Base-by-base conservation (phyloP, 1,140 invertebrate genomes). In the Phortica variegata region DNA sequence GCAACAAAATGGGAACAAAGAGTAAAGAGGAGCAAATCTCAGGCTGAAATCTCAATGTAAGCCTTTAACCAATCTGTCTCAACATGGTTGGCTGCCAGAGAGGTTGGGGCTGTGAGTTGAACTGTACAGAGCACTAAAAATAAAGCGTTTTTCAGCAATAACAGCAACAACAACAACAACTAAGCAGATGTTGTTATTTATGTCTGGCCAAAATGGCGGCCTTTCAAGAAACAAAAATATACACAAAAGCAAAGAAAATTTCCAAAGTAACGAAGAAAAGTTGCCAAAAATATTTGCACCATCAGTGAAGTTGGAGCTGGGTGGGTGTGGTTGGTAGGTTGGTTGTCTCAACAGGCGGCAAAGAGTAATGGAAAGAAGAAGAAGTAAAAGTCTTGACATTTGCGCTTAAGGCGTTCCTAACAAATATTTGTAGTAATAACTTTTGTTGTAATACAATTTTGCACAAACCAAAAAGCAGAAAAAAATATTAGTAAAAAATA, bases 231-330 rank as follows among this genome's bases (percentile, higher is more conserved):
- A 34, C 33, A 47, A 48, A 19, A 53, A 44, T 31, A 51, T 34
- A 17, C 38, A 42, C 37, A 58, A 43, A 43, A 5, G n/a, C 15
- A n/a, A n/a, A 16, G 16, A n/a, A n/a, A n/a, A n/a, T n/a, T n/a
- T n/a, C n/a, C n/a, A n/a, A n/a, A n/a, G n/a, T n/a, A n/a, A n/a
- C n/a, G n/a, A n/a, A n/a, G n/a, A 12, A 6, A 7, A 50, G 45
- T 42, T 58, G 40, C 26, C 45, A 44, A 47, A 58, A 61, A 61
- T 52, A 61, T 61, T 58, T 31, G 40, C 47, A 29, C 42, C 55
- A 49, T 12, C 54, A 62, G 45, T 62, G 51, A 46, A 58, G 58
- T 54, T 39, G 19, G 39, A 38, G 18, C 17, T 34, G 20, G 41
- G 26, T 12, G 6, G 26, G 12, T 7, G 12, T 29, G 6, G 26